A percentile compares a stretch with the other conserved stretches of the same genome.
phyloP scores from a whole-genome alignment of 2,888 invertebrate species.

The Neelides folsomi region DNA sequence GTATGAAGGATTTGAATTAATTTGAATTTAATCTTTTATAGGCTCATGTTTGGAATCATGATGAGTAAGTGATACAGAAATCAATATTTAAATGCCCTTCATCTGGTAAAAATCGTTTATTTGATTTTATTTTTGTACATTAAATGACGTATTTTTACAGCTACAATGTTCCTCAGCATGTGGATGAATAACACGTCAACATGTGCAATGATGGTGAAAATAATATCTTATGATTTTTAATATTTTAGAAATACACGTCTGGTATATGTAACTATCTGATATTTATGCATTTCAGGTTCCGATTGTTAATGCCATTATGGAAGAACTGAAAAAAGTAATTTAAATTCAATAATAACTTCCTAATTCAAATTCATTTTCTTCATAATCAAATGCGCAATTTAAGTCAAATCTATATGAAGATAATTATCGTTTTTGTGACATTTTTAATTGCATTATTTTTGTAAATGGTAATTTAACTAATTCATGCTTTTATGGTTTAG shows the following conservation, averaged over 20 bases:
- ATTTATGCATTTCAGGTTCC: slow-evolving; percentile 13
- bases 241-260: too few species aligned
- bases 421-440: too few species aligned
- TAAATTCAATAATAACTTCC: neutral
- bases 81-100: slow-evolving; percentile 3
- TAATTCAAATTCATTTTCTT: too few species aligned
- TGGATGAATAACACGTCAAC: slow-evolving; percentile 72
- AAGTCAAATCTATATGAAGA: too few species aligned
- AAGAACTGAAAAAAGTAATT: slow-evolving; percentile 16
- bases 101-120: neutral
- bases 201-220: slow-evolving; percentile 24
- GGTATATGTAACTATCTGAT: too few species aligned
- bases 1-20: too few species aligned
- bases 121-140: neutral
- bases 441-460: too few species aligned
- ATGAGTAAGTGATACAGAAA: slow-evolving; percentile 42
- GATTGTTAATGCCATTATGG: slow-evolving; percentile 26
- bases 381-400: too few species aligned
- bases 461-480: too few species aligned
- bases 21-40: slow-evolving; percentile 33
- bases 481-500: too few species aligned
- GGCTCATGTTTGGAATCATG: slow-evolving; percentile 70
- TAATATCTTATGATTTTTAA: neutral
- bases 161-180: slow-evolving; percentile 85
- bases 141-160: neutral